These are phyloP conservation scores for Atethmia centrago DNA, from an alignment of 2,888 invertebrate genomes.

Conservation along the genomic window DNA sequence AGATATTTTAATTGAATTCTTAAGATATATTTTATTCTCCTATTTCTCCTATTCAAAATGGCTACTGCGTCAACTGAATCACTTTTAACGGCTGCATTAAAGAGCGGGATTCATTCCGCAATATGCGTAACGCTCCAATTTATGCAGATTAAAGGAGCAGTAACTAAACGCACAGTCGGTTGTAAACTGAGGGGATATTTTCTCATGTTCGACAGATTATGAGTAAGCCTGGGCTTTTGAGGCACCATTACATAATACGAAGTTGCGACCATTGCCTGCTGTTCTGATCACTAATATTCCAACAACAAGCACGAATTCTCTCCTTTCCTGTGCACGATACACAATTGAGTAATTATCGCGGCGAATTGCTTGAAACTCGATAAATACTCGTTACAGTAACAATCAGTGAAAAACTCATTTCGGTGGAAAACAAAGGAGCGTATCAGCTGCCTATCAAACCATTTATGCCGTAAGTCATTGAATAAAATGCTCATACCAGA, in stretches of 20 bases:
- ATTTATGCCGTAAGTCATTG: constrained; percentile 58
- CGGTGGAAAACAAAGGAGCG: constrained; percentile 53
- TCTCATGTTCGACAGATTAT: constrained; percentile 71
- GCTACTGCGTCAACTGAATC: constrained; percentile 61
- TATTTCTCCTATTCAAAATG: constrained; percentile 57
- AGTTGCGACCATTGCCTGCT: constrained; percentile 47
- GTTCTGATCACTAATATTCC: constrained; percentile 19
- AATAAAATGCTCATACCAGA: constrained; percentile 59
- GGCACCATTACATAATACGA: constrained; percentile 47
- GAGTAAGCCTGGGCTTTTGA: constrained; percentile 60
- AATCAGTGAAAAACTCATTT: constrained; percentile 64
- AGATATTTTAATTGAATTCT: constrained; percentile 53
- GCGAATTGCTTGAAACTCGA: constrained; percentile 57
- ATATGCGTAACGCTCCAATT: constrained; percentile 58
- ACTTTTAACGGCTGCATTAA: constrained; percentile 62
- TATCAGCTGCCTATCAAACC: constrained; percentile 61
- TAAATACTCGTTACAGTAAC: constrained; percentile 58
- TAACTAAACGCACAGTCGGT: constrained; percentile 56
- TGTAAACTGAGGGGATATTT: constrained; percentile 65
- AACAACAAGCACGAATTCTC: constrained; percentile 23
- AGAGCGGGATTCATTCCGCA: constrained; percentile 62
- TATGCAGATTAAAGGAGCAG: constrained; percentile 61
- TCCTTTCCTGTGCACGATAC: constrained; percentile 29
- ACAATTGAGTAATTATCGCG: constrained; percentile 50
- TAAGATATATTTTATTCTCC: constrained; percentile 56